Evolutionary conservation across 2,888 invertebrate genomes (phyloP).

Genomic region (Frankliniella intonsa): DNA sequence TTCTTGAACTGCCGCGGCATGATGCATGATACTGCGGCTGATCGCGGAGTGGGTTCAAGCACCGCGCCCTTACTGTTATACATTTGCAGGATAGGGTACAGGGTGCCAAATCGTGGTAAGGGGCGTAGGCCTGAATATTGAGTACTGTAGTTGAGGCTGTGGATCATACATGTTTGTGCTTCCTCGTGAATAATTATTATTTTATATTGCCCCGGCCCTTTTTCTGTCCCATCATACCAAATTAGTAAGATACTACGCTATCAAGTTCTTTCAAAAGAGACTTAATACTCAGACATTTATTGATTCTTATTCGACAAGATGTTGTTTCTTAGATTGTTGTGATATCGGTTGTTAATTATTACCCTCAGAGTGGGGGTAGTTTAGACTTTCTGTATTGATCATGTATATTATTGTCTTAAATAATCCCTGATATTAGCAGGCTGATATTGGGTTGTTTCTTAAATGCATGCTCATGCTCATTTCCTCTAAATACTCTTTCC

Average conservation of each 20-base stretch:
- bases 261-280: neutral
- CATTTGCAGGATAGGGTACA: no score
- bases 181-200: no score
- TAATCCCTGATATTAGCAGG: slow-evolving; percentile 4
- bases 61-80: no score
- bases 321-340: neutral
- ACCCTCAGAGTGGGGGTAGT: neutral
- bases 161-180: no score
- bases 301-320: neutral
- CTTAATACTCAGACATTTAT: neutral
- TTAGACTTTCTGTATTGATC: neutral
- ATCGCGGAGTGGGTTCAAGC: no score
- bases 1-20: no score
- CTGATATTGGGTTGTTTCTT: neutral
- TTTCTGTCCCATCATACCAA: no score
- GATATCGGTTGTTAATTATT: neutral
- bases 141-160: no score
- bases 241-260: neutral
- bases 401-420: neutral
- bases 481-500: neutral
- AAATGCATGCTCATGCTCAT: neutral
- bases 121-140: no score
- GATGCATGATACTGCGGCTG: no score
- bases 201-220: no score
- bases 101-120: no score